Evolutionary conservation across 2,113 vertebrate species (phyloP).

Genomic region (Naja naja): DNA sequence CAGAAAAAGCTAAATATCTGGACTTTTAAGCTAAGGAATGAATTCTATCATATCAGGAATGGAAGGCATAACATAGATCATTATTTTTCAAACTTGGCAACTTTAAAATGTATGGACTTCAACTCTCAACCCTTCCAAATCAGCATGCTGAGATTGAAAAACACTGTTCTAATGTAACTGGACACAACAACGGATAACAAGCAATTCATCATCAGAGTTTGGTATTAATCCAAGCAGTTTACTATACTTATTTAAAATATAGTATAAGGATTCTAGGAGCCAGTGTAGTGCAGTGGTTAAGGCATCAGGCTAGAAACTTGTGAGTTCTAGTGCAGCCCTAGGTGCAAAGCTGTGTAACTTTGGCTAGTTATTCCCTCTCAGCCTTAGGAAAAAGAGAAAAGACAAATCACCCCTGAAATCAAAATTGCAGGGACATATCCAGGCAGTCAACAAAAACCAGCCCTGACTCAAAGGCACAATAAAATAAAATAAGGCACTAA

Average conservation of each 20-base stretch:
- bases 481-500: not conserved
- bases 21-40: not conserved
- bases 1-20: not conserved
- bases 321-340: not conserved
- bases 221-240: not conserved
- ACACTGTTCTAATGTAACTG: not conserved
- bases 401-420: not conserved
- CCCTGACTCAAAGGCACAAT: not conserved
- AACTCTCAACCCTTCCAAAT: not conserved
- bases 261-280: not conserved
- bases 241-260: not conserved
- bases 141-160: not conserved
- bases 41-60: not conserved
- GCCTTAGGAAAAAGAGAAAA: not conserved
- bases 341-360: not conserved
- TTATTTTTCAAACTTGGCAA: not conserved
- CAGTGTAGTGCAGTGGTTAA: not conserved
- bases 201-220: not conserved
- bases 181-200: not conserved
- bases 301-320: not conserved
- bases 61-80: not conserved
- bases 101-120: not conserved
- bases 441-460: not conserved
- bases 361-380: not conserved
- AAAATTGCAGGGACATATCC: not conserved